Evolutionary conservation across 2,888 invertebrate genomes (phyloP).

Genomic region (Opisthograptis luteolata): DNA sequence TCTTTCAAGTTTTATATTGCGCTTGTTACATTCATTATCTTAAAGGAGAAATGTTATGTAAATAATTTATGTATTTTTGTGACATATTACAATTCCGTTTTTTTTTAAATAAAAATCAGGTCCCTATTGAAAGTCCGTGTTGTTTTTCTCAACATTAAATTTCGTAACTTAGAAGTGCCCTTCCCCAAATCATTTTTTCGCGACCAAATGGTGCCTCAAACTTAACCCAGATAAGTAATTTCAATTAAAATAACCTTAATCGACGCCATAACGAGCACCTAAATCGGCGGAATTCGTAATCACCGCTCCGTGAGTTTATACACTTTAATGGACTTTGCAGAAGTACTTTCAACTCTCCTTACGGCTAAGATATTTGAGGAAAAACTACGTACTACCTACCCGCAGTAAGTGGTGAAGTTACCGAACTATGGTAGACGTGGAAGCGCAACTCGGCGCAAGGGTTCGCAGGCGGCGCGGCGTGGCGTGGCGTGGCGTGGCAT

Average conservation of each 20-base stretch:
- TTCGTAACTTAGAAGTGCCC: background rate
- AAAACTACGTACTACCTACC: conserved; percentile 77
- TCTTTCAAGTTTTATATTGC: background rate
- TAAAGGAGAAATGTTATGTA: too few species aligned
- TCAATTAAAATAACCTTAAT: conserved; percentile 77
- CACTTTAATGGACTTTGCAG: conserved; percentile 80
- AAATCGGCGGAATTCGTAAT: conserved; percentile 80
- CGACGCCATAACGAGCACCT: conserved; percentile 71
- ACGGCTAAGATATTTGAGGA: conserved; percentile 82
- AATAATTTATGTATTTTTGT: too few species aligned
- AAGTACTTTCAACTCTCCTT: conserved; percentile 83
- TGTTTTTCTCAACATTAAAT: background rate
- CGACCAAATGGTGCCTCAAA: conserved; percentile 45
- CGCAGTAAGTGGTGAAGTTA: conserved; percentile 78
- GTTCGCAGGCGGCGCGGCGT: conserved; percentile 38
- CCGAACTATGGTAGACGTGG: conserved; percentile 67
- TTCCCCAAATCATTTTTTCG: conserved; percentile 26
- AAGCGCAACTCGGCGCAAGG: conserved; percentile 28
- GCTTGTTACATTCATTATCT: background rate
- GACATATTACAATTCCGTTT: too few species aligned
- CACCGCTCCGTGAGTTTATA: conserved; percentile 77
- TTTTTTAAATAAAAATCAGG: too few species aligned
- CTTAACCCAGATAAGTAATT: conserved; percentile 47
- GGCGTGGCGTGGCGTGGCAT: conserved; percentile 22
- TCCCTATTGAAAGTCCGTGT: too few species aligned